Evolutionary conservation across 2,888 invertebrate genomes (phyloP), one percentile per base, ranked within the genome.

Genomic region (Erebia aethiops): DNA sequence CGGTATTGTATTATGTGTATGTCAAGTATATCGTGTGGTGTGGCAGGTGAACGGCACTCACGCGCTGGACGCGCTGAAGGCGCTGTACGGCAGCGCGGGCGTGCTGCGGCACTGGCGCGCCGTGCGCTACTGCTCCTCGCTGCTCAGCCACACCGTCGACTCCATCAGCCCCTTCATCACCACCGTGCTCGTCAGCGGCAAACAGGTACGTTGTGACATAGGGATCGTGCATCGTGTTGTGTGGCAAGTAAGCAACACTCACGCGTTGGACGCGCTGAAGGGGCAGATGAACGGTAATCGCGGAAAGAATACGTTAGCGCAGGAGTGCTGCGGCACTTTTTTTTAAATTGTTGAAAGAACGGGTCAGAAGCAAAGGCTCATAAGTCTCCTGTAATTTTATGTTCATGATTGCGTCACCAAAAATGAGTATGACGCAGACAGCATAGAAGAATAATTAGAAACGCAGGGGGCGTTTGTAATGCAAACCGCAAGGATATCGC

Each of bases 141-240:
- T 99, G 70, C 94, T 99, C 72, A 96, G 96, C 87, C 99, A 99
- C 88, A 97, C 98, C 70, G 99, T 99, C 11, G 99, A 99, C 92
- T 98, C 98, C 76, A 98, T 99, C 82, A 99, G 99, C 89, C 99
- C 99, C 7, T 99, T 98, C 84, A 98, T 99, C 81, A 99, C 99
- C 57, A 98, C 98, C 54, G 98, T 99, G 77, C 95, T 99, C 63
- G 99, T 99, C 57, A 97, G 98, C 89, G 99, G 99, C 74, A 99
- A 99, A 90, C 99, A 99, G 95, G 98, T 98, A 81, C 11, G 16
- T 2, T 13, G 8, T 14, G 13, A 14, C 14, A 14, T 51, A 51
- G 14, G 13, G 14, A 2, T 5, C 49, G 35, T 35, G 35, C 2
- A 35, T 35, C 35, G 35, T 35, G 7, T 51, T 3, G 16, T 16